phyloP scores from a whole-genome alignment of 2,113 vertebrate species.

The Gasterosteus aculeatus region DNA sequence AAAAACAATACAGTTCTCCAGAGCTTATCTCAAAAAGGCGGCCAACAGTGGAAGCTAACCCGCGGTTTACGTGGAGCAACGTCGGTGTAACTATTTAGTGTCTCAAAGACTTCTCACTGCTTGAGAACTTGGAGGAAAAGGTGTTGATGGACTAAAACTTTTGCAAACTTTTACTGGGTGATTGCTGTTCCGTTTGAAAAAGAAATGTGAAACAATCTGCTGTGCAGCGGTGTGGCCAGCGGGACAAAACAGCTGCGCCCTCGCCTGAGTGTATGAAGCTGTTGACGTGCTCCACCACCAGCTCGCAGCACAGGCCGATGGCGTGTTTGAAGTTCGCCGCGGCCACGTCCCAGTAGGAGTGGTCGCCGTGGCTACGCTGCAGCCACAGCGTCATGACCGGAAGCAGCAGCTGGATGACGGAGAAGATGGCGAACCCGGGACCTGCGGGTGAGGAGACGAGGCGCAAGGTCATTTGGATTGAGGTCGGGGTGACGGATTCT shows the following conservation, averaged over 20 bases:
- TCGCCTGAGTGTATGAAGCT: constrained; percentile 92
- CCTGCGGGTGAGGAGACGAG: constrained; percentile 75
- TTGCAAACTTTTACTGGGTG: too few relatives aligned
- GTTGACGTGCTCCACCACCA: constrained; percentile 96
- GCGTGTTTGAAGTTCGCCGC: constrained; percentile 98
- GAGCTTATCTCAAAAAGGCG: neutral
- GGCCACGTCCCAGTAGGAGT: constrained; percentile 94
- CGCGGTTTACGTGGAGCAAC: neutral
- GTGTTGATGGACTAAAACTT: neutral
- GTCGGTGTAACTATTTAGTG: neutral
- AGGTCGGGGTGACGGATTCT: neutral
- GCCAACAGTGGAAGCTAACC: neutral
- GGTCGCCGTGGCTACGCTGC: constrained; percentile 92
- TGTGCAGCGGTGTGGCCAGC: too few relatives aligned
- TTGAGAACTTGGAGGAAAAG: too few relatives aligned
- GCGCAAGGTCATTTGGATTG: neutral
- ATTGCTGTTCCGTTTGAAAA: too few relatives aligned
- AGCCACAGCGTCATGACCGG: constrained; percentile 98
- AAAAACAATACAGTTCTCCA: neutral
- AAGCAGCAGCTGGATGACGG: constrained; percentile 94
- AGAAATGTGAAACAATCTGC: too few relatives aligned
- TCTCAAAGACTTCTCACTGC: neutral
- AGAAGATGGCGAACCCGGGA: constrained; percentile 96
- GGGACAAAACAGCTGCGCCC: neutral
- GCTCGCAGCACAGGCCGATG: constrained; percentile 94